Base-by-base conservation (phyloP, 2,113 vertebrate species). In the Anser brachyrhynchus region DNA sequence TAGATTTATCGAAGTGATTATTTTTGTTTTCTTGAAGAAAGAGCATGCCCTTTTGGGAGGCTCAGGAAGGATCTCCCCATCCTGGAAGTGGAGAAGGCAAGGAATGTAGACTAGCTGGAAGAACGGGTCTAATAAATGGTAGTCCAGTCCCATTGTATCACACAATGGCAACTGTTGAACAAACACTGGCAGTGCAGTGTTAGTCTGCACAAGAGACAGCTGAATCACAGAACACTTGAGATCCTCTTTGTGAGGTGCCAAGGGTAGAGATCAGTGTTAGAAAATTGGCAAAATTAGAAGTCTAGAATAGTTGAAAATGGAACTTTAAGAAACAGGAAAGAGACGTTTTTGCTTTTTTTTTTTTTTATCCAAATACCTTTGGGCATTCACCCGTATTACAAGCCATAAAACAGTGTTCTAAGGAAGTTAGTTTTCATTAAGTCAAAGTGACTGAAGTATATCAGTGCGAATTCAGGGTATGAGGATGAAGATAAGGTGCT, bases 81-180 rank as follows among this genome's bases (percentile, higher is more conserved):
- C 87, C 87, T 97, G 84, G 94, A 97, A 95, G 39, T 93, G 76
- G 76, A 57, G 57, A 85, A 73, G 73, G 85, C 70, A 75, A 87
- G 66, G 96, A 97, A 96, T 97, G 96, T 57, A 79, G 93, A 84
- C 89, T 69, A 87, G 94, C 96, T 97, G 96, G 96, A 93, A 96
- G 94, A 96, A 95, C 95, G 82, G 61, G 96, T 95, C 84, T 95
- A 77, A 95, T 71, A 93, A 92, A 95, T 84, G 89, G 94, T 89
- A 97, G 94, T 55, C 57, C 58, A 25, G 89, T 75, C 62, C 84
- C n/a, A 91, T 89, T 95, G 89, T 95, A 87, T 85, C 84, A 94
- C 81, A 94, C 87, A 96, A 94, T 97, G 74, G 94, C 89, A 89
- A 20, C 84, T 92, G 91, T 87, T 51, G 87, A 95, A 95, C 86